These are phyloP conservation scores for Zalophus californianus DNA, from an alignment of 2,797 vertebrate species.

Conservation along the genomic window DNA sequence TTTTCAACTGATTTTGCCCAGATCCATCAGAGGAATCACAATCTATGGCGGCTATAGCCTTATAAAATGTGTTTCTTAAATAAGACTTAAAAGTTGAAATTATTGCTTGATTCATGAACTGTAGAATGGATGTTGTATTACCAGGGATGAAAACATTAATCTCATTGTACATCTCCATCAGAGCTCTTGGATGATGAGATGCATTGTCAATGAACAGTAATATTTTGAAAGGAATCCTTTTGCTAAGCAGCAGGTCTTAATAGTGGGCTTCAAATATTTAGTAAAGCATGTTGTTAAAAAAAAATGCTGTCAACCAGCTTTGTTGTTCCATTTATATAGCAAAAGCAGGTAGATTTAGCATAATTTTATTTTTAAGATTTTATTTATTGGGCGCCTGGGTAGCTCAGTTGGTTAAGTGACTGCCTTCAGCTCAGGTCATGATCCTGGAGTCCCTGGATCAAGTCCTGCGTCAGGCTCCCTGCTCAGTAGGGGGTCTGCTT, in stretches of 20 bases:
- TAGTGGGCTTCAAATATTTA: background rate
- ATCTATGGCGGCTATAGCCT: background rate
- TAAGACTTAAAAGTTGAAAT: background rate
- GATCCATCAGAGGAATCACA: background rate
- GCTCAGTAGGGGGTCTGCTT: too few species aligned
- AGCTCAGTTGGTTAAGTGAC: too few species aligned
- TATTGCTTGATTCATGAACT: background rate
- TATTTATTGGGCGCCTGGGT: too few species aligned
- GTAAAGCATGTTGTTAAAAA: background rate
- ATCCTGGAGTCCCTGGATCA: too few species aligned
- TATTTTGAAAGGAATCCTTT: background rate
- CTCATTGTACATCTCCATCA: background rate
- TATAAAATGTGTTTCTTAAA: background rate
- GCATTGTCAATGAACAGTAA: background rate
- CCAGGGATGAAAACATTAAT: background rate
- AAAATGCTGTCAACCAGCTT: background rate
- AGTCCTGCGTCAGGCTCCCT: too few species aligned
- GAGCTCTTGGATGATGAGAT: background rate
- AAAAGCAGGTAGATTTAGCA: background rate
- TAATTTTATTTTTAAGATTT: background rate
- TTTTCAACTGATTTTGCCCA: background rate
- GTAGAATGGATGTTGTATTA: background rate
- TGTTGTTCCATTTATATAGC: background rate
- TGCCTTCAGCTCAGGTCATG: too few species aligned
- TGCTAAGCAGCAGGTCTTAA: background rate